Percentiles rank a stretch among this genome's conserved stretches.
Conservation (phyloP, 2,888 invertebrate species). For the Tetranychus truncatus region DNA sequence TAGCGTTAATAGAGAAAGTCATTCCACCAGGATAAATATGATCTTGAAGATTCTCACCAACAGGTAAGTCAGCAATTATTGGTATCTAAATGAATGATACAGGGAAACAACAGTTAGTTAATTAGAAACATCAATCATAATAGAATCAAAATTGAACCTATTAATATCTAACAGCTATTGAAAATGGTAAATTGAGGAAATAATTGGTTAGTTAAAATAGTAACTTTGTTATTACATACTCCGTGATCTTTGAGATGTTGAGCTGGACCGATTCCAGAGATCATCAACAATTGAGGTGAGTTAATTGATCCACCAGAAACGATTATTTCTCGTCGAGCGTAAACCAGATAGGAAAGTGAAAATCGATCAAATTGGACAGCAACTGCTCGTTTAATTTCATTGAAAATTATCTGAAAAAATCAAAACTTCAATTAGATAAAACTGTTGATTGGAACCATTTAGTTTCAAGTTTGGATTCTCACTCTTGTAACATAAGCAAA, state of each 20-base stretch:
- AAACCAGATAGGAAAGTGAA: neutral
- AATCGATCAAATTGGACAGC: constrained; percentile 11
- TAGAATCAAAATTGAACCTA: too few species aligned
- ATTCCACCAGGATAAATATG: constrained; percentile 33
- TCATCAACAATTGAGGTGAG: constrained; percentile 11
- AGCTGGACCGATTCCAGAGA: constrained; percentile 12
- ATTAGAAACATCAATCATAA: too few species aligned
- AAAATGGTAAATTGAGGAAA: too few species aligned
- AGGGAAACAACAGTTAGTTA: neutral
- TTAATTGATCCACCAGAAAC: constrained; percentile 10
- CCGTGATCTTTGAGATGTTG: constrained; percentile 3
- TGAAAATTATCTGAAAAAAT: neutral
- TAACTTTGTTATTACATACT: neutral
- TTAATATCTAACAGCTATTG: too few species aligned
- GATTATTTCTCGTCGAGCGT: constrained; percentile 3
- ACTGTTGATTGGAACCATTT: too few species aligned
- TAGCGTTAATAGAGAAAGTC: constrained; percentile 24
- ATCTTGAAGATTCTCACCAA: constrained; percentile 39
- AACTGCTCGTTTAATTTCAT: constrained; percentile 5
- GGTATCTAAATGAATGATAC: constrained; percentile 30
- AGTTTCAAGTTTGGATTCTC: too few species aligned
- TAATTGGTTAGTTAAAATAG: too few species aligned
- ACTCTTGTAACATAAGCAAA: constrained; percentile 26
- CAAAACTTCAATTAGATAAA: neutral
- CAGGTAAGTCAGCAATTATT: constrained; percentile 36